These are phyloP conservation scores for Cricetomys ansorgei DNA, from an alignment of 2,113 vertebrate species.

Conservation along the genomic window DNA sequence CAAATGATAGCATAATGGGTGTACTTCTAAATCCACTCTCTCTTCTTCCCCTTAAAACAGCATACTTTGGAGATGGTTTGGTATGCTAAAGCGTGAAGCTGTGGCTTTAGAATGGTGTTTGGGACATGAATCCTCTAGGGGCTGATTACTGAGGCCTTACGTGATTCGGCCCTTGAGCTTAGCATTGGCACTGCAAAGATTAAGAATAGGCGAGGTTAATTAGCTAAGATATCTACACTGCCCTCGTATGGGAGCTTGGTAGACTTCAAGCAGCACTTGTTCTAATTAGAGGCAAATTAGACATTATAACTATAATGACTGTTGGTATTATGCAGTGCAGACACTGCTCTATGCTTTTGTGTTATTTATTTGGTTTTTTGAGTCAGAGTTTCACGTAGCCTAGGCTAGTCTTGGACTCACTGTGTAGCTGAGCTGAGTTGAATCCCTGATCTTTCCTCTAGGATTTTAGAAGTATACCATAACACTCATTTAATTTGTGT, in stretches of 20 bases:
- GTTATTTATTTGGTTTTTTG: not conserved
- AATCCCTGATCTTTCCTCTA: not conserved
- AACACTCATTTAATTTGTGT: not conserved
- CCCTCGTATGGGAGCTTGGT: not conserved
- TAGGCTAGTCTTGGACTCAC: not conserved
- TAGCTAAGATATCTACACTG: not conserved
- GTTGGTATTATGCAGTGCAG: not conserved
- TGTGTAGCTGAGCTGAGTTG: not conserved
- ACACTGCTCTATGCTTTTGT: not conserved
- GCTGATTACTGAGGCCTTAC: not conserved
- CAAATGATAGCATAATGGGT: not conserved
- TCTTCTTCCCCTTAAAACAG: not conserved
- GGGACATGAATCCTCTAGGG: not conserved
- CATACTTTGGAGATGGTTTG: not conserved
- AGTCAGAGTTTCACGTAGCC: not conserved
- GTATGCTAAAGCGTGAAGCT: constrained; percentile 13
- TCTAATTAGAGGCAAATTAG: not conserved
- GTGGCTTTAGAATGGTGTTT: not conserved
- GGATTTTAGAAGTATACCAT: not conserved
- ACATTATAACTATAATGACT: not conserved
- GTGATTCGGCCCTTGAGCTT: not conserved
- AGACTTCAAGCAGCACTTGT: not conserved
- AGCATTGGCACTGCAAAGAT: not conserved
- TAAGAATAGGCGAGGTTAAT: not conserved
- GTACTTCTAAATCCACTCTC: not conserved